phyloP scores from a whole-genome alignment of 2,888 invertebrate genomes.

The Drosophila austrosaltans region DNA sequence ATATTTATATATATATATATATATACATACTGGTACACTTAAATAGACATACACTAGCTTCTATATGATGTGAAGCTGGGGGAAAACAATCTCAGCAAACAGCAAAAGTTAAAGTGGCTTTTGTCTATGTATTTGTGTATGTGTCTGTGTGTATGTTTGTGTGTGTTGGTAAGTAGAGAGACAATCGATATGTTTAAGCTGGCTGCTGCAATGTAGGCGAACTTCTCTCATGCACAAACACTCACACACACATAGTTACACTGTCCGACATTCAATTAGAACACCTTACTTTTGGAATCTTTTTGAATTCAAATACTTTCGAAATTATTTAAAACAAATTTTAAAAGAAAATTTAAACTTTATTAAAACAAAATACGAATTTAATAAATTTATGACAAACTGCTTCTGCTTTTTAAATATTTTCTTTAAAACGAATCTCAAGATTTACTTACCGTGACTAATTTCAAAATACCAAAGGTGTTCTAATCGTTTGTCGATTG shows the following conservation, averaged over 20 bases:
- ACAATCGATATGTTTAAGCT: constrained; percentile 70
- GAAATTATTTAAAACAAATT: no score
- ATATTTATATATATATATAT: constrained; percentile 21
- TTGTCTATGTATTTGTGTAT: constrained; percentile 45
- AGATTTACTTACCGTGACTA: no score
- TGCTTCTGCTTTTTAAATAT: no score
- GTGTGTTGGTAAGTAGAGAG: constrained; percentile 31
- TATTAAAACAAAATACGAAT: no score
- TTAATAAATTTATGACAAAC: no score
- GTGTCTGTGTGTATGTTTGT: constrained; percentile 42
- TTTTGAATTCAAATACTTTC: no score
- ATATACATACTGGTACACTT: constrained; percentile 17
- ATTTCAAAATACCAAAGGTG: no score
- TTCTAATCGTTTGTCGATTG: no score
- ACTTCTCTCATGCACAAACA: constrained; percentile 57
- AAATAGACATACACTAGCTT: constrained; percentile 1
- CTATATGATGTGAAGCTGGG: constrained; percentile 18
- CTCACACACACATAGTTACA: constrained; percentile 26
- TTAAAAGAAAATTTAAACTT: no score
- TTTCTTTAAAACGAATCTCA: no score
- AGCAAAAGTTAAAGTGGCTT: constrained; percentile 70
- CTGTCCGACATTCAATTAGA: no score
- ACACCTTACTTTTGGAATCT: no score
- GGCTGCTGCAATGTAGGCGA: constrained; percentile 62
- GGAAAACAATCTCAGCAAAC: constrained; percentile 66